Base-by-base conservation (phyloP, 2,888 invertebrate genomes). In the Hirtodrosophila histrioides region DNA sequence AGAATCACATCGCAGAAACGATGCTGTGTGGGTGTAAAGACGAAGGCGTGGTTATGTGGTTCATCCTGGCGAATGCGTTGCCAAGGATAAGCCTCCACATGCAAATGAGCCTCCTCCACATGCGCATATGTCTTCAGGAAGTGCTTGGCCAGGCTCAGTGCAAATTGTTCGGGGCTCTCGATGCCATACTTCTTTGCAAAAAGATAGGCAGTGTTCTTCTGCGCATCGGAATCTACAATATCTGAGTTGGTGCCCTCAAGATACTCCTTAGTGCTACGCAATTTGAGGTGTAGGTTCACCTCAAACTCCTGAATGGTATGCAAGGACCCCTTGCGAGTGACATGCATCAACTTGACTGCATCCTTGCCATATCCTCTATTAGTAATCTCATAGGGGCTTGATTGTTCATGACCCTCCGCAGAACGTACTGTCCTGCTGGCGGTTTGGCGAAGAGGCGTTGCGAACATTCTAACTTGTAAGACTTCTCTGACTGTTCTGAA, bases 171-270 rank as follows among this genome's bases (percentile, higher is more conserved):
- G 0, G 96, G 95, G 27, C 94, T 94, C 78, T 94, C 94, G 33
- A 96, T 94, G 48, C 96, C 96, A 88, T 95, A 93, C 84, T 95
- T 95, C 88, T 96, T 96, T 6, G 96, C 96, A 75, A 96, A 90
- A 37, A 96, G 91, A 88, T 96, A 96, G 37, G 96, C 95, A 1
- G 96, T 96, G 88, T 96, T 96, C 92, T 96, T 96, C 90, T 96
- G 96, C 0, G 96, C 95, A 88, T 96, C 96, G 0, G 96, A 96
- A 9, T 96, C 96, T 12, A 96, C 94, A 65, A 96, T 95, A 86
- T 95, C 95, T 50, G 94, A 93, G 88, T 96, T 96, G 91, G 96
- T 76, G 85, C 91, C 95, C 70, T 93, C 88, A 0, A 95, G 91
- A 90, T 95, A 96, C 71, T 96, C 96, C 72, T 94, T 94, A 86